Evolutionary conservation across 2,113 vertebrate genomes (phyloP).

Genomic region (Cebus imitator): DNA sequence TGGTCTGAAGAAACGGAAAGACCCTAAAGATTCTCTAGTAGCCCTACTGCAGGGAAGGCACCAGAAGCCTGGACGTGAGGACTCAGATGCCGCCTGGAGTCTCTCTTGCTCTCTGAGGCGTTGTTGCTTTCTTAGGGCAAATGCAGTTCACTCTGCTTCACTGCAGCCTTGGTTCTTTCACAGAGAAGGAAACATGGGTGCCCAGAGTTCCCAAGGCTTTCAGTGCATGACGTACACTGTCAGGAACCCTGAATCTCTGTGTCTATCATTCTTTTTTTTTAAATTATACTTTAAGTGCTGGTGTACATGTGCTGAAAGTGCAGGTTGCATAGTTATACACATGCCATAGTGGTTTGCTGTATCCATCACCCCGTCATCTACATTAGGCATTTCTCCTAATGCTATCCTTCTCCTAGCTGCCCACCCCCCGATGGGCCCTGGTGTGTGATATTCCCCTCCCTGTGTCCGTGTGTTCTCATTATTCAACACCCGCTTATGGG

Average conservation of each 20-base stretch:
- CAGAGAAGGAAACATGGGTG: neutral
- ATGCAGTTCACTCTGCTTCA: neutral
- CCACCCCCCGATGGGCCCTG: too few species aligned
- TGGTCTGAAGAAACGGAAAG: neutral
- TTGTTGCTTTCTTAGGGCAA: neutral
- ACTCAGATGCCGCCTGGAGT: neutral
- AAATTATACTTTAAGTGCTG: too few species aligned
- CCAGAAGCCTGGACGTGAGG: neutral
- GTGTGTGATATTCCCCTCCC: too few species aligned
- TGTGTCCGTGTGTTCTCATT: too few species aligned
- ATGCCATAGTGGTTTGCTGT: too few species aligned
- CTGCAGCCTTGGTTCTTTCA: neutral
- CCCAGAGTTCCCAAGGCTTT: neutral
- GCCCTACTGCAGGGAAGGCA: neutral
- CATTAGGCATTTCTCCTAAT: too few species aligned
- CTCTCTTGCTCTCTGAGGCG: neutral
- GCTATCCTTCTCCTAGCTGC: too few species aligned
- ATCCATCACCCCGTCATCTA: too few species aligned
- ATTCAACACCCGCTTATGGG: too few species aligned
- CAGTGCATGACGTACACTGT: neutral
- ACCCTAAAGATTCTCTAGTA: neutral
- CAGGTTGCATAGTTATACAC: too few species aligned
- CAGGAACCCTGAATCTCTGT: neutral
- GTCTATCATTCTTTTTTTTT: neutral
- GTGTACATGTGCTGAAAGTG: too few species aligned